These are phyloP conservation scores for Dendrolimus houi DNA, from an alignment of 2,888 invertebrate genomes.

Conservation along the genomic window DNA sequence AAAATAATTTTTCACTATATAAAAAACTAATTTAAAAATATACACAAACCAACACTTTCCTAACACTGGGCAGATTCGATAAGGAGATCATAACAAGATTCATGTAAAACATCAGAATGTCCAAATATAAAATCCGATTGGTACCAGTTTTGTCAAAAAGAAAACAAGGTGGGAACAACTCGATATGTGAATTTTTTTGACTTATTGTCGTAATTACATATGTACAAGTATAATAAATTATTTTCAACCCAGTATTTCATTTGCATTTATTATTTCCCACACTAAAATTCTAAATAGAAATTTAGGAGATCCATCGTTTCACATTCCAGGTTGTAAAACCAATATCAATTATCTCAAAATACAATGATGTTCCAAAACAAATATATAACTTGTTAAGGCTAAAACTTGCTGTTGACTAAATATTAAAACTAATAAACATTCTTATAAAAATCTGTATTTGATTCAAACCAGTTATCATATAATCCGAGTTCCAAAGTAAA, in stretches of 20 bases:
- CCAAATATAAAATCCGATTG: conserved; percentile 22
- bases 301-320: conserved; percentile 43
- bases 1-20: conserved; percentile 53
- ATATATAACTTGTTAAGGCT: too few relatives aligned
- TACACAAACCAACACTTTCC: conserved; percentile 63
- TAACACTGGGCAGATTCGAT: conserved; percentile 73
- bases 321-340: too few relatives aligned
- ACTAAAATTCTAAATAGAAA: conserved; percentile 26
- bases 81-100: conserved; percentile 74
- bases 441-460: too few relatives aligned
- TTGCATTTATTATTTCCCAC: conserved; percentile 30
- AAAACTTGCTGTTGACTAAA: too few relatives aligned
- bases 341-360: too few relatives aligned
- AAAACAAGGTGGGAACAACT: conserved; percentile 52
- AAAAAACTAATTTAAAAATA: conserved; percentile 54
- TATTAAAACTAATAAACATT: too few relatives aligned
- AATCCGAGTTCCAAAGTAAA: too few relatives aligned
- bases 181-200: conserved; percentile 60
- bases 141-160: conserved; percentile 30
- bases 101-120: conserved; percentile 45
- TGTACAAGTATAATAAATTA: conserved; percentile 50
- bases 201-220: conserved; percentile 63
- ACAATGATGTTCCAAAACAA: too few relatives aligned
- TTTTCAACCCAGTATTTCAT: conserved; percentile 66
- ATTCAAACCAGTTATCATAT: too few relatives aligned